Percentiles rank a stretch among this genome's conserved stretches.
Evolutionary conservation across 2,888 invertebrate species (phyloP).

Genomic region (Serrognathus titanus): DNA sequence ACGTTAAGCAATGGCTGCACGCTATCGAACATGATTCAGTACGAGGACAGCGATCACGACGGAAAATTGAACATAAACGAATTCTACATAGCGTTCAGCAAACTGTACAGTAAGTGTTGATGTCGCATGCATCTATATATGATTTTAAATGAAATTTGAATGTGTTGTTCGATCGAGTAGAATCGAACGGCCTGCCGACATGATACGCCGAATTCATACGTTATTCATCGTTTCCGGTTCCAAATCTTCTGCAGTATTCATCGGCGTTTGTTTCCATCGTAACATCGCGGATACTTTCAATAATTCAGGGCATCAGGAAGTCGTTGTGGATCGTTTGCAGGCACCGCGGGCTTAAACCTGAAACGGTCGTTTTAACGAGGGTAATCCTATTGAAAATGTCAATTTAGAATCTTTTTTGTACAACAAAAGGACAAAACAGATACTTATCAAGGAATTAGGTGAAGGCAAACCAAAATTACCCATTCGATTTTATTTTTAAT

Average conservation of each 20-base stretch:
- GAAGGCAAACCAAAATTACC: too few species aligned
- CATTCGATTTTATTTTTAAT: too few species aligned
- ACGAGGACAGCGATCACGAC: slow-evolving; percentile 66
- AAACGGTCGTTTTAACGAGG: not conserved
- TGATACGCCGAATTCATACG: too few species aligned
- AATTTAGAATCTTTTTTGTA: too few species aligned
- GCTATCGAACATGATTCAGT: slow-evolving; percentile 64
- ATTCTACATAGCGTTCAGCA: slow-evolving; percentile 73
- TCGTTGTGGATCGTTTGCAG: not conserved
- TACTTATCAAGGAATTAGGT: too few species aligned
- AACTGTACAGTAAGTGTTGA: slow-evolving; percentile 63
- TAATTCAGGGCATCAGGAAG: not conserved
- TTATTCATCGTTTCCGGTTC: not conserved
- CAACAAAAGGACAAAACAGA: too few species aligned
- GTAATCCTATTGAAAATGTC: too few species aligned
- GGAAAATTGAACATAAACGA: slow-evolving; percentile 66
- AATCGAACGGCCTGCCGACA: too few species aligned
- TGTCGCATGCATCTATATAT: slow-evolving; percentile 4
- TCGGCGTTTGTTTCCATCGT: not conserved
- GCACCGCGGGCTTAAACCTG: not conserved
- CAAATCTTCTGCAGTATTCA: not conserved
- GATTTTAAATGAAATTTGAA: not conserved
- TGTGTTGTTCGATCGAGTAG: not conserved
- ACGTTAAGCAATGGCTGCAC: slow-evolving; percentile 63
- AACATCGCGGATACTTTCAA: not conserved